These are phyloP conservation scores for Fragum sueziense DNA, from an alignment of 2,888 invertebrate genomes.

Conservation along the genomic window DNA sequence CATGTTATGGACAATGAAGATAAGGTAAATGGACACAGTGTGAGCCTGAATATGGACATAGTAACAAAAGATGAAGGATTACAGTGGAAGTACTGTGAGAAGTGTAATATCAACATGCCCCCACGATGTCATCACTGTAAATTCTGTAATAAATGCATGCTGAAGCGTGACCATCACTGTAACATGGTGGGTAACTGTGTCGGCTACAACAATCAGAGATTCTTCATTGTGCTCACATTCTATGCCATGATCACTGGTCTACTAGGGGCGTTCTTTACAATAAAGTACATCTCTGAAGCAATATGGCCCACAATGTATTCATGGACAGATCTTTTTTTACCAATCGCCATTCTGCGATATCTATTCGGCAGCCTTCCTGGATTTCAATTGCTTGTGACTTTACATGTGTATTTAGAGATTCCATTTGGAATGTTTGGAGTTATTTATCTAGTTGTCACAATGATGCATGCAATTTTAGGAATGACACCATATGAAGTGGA, in stretches of 20 bases:
- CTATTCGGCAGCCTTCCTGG: constrained; percentile 48
- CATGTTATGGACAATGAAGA: neutral
- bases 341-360: constrained; percentile 53
- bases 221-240: constrained; percentile 71
- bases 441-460: constrained; percentile 59
- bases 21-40: constrained; percentile 40
- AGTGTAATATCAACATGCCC: constrained; percentile 67
- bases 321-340: constrained; percentile 62
- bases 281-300: constrained; percentile 58
- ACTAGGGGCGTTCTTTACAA: constrained; percentile 59
- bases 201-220: constrained; percentile 74
- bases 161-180: constrained; percentile 79
- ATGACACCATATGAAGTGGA: constrained; percentile 66
- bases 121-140: constrained; percentile 75
- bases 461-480: constrained; percentile 54
- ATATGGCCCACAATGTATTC: constrained; percentile 49
- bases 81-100: constrained; percentile 67
- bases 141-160: constrained; percentile 72
- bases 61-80: constrained; percentile 56
- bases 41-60: constrained; percentile 48
- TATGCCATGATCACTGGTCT: constrained; percentile 61
- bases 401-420: constrained; percentile 59
- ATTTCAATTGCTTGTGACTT: constrained; percentile 55
- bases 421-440: constrained; percentile 59
- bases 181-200: constrained; percentile 73